Evolutionary conservation across 2,113 vertebrate species (phyloP), one percentile per base, ranked within the genome.

Genomic region (Leucosticte australis): DNA sequence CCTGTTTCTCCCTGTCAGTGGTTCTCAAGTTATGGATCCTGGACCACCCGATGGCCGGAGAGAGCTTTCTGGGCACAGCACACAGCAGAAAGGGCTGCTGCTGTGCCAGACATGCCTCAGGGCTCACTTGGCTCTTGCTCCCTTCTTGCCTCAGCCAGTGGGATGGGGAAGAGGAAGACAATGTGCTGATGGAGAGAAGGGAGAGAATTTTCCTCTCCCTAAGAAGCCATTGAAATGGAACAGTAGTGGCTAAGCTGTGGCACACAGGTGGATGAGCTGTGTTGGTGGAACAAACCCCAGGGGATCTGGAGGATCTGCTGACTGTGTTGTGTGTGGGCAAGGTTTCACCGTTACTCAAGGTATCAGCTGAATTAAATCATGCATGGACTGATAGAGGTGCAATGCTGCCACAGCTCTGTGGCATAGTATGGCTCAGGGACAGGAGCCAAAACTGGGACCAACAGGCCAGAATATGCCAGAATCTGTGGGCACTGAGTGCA

Each of bases 1-100:
- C 67, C 78, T 96, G 87, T 96, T 96, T 79, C 92, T 95, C 90
- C 83, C 74, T 78, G 64, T 49, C 84, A 49, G 59, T 74, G 80
- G 65, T 77, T 89, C 94, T 83, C 75, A 41, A 22, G 70, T 78
- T 88, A 28, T 75, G 92, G 90, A 70, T 90, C 55, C 59, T 73
- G 82, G 88, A 91, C 78, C 83, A 91, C 86, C 83, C 11, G 30
- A 82, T 69, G 79, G 50, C 49, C 9, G 1, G 41, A 71, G 84
- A 46, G 83, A 77, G 24, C 21, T 63, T 95, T 79, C 31, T 70
- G 67, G 52, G 83, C 11, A 15, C 12, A 49, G 62, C 62, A 49
- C 56, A 5, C 14, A 19, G 56, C 57, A 80, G 59, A 42, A n/a
- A 84, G 60, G 18, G 35, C 91, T 69, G 44, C 69, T 92, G 10